Conservation (phyloP, 2,797 vertebrate species). For the Tapirus indicus region DNA sequence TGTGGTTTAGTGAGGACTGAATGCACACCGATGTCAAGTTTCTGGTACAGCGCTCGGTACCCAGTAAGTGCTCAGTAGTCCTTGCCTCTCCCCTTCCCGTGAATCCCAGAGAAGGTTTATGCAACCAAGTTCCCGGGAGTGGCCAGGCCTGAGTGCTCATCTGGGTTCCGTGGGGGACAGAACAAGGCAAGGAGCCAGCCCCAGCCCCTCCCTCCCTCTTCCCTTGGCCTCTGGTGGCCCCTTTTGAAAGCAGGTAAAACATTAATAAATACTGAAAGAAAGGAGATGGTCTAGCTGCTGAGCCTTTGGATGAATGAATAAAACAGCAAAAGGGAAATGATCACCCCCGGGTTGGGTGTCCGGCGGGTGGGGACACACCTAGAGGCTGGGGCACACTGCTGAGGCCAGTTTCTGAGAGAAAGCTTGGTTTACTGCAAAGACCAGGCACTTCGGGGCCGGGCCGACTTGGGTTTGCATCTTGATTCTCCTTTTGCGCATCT, state of each 20-base stretch:
- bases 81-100: fast-evolving
- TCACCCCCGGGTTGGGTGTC: background rate
- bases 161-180: background rate
- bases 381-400: background rate
- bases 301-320: background rate
- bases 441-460: background rate
- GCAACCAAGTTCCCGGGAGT: too few relatives aligned
- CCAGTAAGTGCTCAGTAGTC: fast-evolving
- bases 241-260: conserved; percentile 24
- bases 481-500: background rate
- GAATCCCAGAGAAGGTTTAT: background rate
- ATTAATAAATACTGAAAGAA: conserved; percentile 37
- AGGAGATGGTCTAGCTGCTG: background rate
- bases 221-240: background rate
- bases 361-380: background rate
- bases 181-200: background rate
- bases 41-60: background rate
- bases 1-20: too few relatives aligned
- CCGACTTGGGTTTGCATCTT: background rate
- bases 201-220: background rate
- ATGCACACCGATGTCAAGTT: too few relatives aligned
- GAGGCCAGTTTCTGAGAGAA: background rate
- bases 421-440: background rate
- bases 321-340: background rate
- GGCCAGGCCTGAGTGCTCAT: background rate